Conservation (phyloP, 2,888 invertebrate species). For the Chelonus formosanus region DNA sequence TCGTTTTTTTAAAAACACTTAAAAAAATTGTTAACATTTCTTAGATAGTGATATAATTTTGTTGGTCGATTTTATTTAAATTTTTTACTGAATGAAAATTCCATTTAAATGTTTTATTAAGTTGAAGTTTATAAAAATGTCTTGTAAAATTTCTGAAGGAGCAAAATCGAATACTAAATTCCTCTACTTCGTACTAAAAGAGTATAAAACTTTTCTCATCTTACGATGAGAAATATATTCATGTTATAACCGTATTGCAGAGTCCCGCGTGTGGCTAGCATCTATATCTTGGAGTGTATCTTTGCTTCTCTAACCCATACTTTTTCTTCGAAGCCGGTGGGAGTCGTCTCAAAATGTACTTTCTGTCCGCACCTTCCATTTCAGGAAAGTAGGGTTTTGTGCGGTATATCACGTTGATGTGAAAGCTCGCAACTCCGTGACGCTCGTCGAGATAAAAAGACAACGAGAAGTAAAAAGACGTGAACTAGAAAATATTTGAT, state of each 20-base stretch:
- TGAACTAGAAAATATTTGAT: slow-evolving; percentile 28
- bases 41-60: too few species aligned
- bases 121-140: background rate
- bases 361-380: slow-evolving; percentile 37
- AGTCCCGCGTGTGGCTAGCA: background rate
- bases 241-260: slow-evolving; percentile 23
- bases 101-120: background rate
- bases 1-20: too few species aligned
- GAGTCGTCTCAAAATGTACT: slow-evolving; percentile 36
- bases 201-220: slow-evolving; percentile 33
- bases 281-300: slow-evolving; percentile 7
- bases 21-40: too few species aligned
- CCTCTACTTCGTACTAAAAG: slow-evolving; percentile 12
- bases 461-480: slow-evolving; percentile 15
- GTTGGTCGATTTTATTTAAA: background rate
- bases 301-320: slow-evolving; percentile 24
- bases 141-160: background rate
- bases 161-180: slow-evolving; percentile 14
- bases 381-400: slow-evolving; percentile 39
- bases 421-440: slow-evolving; percentile 36
- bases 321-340: slow-evolving; percentile 29
- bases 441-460: slow-evolving; percentile 21
- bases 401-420: slow-evolving; percentile 39
- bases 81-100: background rate
- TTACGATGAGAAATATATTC: slow-evolving; percentile 33